These are phyloP conservation scores for Perccottus glenii DNA, from an alignment of 2,113 vertebrate genomes.

Conservation along the genomic window DNA sequence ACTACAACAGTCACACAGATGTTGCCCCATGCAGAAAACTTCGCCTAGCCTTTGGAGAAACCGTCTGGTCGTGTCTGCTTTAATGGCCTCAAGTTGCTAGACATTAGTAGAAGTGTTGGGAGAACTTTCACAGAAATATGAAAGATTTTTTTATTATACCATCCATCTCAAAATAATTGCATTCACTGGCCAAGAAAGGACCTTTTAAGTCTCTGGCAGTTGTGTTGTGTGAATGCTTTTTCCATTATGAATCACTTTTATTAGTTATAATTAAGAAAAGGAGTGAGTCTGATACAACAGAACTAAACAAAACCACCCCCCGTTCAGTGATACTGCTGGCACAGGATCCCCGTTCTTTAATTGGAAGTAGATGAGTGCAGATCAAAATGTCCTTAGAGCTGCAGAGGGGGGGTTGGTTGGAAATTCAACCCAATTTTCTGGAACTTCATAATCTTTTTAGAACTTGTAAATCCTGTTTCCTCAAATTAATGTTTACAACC, in stretches of 20 bases:
- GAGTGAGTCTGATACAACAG: slow-evolving; percentile 59
- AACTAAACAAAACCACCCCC: slow-evolving; percentile 64
- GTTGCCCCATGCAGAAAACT: slow-evolving; percentile 45
- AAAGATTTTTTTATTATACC: slow-evolving; percentile 62
- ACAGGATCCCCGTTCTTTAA: slow-evolving; percentile 51
- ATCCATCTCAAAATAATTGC: slow-evolving; percentile 71
- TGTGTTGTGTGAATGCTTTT: slow-evolving; percentile 54
- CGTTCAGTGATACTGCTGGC: slow-evolving; percentile 62
- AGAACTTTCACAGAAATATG: slow-evolving; percentile 60
- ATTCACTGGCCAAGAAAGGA: slow-evolving; percentile 64
- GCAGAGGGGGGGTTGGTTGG: not conserved
- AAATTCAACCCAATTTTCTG: slow-evolving; percentile 13
- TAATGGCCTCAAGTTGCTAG: slow-evolving; percentile 39
- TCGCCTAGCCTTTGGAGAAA: slow-evolving; percentile 26
- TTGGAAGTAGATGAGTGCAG: slow-evolving; percentile 64
- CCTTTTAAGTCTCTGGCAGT: slow-evolving; percentile 71
- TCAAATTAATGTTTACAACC: slow-evolving; percentile 10
- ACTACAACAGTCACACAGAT: slow-evolving; percentile 68
- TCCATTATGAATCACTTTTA: slow-evolving; percentile 80
- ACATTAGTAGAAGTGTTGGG: slow-evolving; percentile 70
- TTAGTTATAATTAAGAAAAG: slow-evolving; percentile 79
- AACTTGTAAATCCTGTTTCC: slow-evolving; percentile 11
- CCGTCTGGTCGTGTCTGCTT: slow-evolving; percentile 24
- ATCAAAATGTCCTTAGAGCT: slow-evolving; percentile 53
- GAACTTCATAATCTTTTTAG: slow-evolving; percentile 1